Conservation (phyloP, 30 jellyfish, hydroid and myxozoan genomes). For the Turritopsis rubra region DNA sequence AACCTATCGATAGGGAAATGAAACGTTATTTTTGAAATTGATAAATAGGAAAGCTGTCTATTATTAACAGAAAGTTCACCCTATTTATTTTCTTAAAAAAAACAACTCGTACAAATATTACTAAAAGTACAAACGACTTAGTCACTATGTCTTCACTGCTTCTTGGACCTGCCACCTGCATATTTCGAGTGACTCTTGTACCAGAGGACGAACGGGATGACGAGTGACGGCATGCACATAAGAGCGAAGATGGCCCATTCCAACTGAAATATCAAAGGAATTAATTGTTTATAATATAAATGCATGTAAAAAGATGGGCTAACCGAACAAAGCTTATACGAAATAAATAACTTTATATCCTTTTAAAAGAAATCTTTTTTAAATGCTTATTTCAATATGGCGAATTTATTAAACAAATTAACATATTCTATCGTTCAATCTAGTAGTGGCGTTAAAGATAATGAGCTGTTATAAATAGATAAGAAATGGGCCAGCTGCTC, state of each 20-base stretch:
- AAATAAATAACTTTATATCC: not conserved
- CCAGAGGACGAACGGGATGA: conserved; percentile 88
- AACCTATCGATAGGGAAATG: too few relatives aligned
- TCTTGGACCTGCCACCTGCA: conserved; percentile 49
- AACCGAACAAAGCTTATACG: not conserved
- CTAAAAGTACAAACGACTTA: too few relatives aligned
- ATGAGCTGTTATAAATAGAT: too few relatives aligned
- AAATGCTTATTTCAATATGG: too few relatives aligned
- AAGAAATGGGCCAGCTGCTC: too few relatives aligned
- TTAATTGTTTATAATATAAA: not conserved
- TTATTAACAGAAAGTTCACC: not conserved
- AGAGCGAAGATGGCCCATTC: conserved; percentile 93
- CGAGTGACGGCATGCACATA: conserved; percentile 89
- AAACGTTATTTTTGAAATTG: too few relatives aligned
- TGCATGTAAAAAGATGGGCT: not conserved
- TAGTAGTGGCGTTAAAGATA: too few relatives aligned
- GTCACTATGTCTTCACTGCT: conserved; percentile 39
- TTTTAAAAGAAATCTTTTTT: too few relatives aligned
- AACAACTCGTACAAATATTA: not conserved
- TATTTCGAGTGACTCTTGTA: conserved; percentile 80
- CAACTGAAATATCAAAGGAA: conserved; percentile 43
- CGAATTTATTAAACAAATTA: too few relatives aligned
- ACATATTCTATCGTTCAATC: too few relatives aligned
- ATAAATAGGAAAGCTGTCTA: too few relatives aligned
- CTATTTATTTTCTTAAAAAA: not conserved